Evolutionary conservation across 1,140 invertebrate species (phyloP).

Genomic region (Acyrthosiphon pisum): DNA sequence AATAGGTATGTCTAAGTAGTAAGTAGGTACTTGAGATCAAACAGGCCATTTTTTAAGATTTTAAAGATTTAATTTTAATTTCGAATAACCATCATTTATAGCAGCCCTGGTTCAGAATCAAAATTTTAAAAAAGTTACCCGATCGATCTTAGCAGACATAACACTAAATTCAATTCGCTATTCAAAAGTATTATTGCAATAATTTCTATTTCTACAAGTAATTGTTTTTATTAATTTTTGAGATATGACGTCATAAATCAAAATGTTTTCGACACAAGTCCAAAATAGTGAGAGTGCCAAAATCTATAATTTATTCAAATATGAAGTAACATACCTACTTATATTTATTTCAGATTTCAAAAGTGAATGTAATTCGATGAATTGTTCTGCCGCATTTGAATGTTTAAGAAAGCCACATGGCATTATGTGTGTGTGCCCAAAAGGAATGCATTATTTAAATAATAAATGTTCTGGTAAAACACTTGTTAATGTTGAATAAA

Average conservation of each 20-base stretch:
- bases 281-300: background rate
- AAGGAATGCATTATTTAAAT: constrained; percentile 34
- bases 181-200: too few relatives aligned
- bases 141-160: too few relatives aligned
- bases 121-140: too few relatives aligned
- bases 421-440: constrained; percentile 28
- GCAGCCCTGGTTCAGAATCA: too few relatives aligned
- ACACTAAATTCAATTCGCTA: too few relatives aligned
- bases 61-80: too few relatives aligned
- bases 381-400: constrained; percentile 51
- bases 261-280: background rate
- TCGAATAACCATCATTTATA: too few relatives aligned
- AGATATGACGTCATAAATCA: background rate
- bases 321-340: background rate
- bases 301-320: background rate
- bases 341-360: background rate
- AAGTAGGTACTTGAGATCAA: too few relatives aligned
- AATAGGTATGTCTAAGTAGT: too few relatives aligned
- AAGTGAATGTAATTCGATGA: constrained; percentile 3
- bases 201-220: background rate
- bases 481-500: background rate
- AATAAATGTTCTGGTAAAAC: constrained; percentile 37
- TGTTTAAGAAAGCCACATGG: constrained; percentile 48
- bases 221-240: background rate
- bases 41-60: too few relatives aligned